Evolutionary conservation across 1,140 invertebrate genomes (phyloP), one percentile per base, ranked within the genome.

Genomic region (Melipona quadrifasciata): DNA sequence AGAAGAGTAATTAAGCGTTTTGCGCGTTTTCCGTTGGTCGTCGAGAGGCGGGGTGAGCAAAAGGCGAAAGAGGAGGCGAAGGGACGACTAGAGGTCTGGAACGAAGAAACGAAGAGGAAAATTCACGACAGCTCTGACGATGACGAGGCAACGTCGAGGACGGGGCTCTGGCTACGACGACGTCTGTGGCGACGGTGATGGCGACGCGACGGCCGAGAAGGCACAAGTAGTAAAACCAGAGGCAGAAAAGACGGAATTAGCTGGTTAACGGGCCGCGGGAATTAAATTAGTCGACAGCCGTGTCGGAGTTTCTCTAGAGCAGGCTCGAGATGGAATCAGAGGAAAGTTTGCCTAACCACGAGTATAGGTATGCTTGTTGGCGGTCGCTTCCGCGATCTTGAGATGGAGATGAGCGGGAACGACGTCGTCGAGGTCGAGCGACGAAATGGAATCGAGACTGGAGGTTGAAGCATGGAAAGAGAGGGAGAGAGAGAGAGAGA

Each of bases 1-100:
- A 51, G 58, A 86, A 21, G 31, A 78, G 86, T 81, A 86, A 87
- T 87, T 81, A 85, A 87, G 34, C 67, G 17, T 82, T 74, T 87
- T 57, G 72, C 34, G 61, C 83, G 72, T 77, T 65, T 55, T 53
- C 34, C 27, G 24, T 70, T 55, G 57, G 19, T 51, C 39, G 57
- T 55, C 11, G 78, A 51, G 47, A 27, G 73, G 78, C 64, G 31
- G 31, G 31, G 31, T 31, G 31, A n/a, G 55, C n/a, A 71, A 53
- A 55, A 31, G 55, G 71, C 31, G 17, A 34, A 12, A 17, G 11
- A 21, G 65, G 1, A 17, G 16, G 0, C 61, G 34, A 65, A 10
- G 27, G 27, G 6, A n/a, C 0, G 17, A 17, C 39, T 47, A 21
- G 47, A 2, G 10, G 4, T 47, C 39, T 47, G 24, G 31, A 16